phyloP scores from a whole-genome alignment of 2,113 vertebrate species.

The Probosciger aterrimus region DNA sequence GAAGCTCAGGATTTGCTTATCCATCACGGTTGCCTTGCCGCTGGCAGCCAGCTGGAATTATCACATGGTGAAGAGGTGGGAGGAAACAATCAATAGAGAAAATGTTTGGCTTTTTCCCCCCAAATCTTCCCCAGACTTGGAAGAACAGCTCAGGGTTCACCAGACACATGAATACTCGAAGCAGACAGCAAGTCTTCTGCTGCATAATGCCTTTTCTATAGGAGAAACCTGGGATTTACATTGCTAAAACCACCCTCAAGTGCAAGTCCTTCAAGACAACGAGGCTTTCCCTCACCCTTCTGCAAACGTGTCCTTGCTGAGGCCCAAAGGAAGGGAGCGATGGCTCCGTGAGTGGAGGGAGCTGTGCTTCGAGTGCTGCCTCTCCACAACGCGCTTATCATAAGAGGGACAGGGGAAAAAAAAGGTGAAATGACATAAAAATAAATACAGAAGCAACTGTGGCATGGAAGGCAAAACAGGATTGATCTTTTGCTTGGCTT shows the following conservation, averaged over 20 bases:
- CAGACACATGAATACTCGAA: background rate
- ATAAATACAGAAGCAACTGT: background rate
- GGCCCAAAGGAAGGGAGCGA: background rate
- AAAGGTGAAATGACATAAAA: background rate
- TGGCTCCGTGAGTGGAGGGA: accelerated
- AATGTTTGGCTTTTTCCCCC: accelerated
- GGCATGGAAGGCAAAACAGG: slow-evolving; percentile 39
- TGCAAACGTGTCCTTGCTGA: accelerated
- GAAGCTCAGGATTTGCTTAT: accelerated
- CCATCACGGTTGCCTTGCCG: background rate
- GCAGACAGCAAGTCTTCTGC: background rate
- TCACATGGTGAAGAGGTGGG: background rate
- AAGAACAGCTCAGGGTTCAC: background rate
- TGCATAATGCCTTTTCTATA: background rate
- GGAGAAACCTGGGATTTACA: background rate
- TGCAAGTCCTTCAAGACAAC: accelerated
- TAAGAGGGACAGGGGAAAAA: background rate
- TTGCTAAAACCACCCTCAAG: background rate
- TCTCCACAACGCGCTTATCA: background rate
- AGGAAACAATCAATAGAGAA: background rate
- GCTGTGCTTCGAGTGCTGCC: background rate
- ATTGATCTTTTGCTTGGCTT: slow-evolving; percentile 66
- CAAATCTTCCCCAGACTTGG: background rate
- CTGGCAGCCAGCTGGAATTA: background rate
- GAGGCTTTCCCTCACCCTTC: background rate